Percentiles rank a stretch among this genome's conserved stretches.
phyloP scores from a whole-genome alignment of 2,888 invertebrate genomes.

The Polyommatus iphigenia region DNA sequence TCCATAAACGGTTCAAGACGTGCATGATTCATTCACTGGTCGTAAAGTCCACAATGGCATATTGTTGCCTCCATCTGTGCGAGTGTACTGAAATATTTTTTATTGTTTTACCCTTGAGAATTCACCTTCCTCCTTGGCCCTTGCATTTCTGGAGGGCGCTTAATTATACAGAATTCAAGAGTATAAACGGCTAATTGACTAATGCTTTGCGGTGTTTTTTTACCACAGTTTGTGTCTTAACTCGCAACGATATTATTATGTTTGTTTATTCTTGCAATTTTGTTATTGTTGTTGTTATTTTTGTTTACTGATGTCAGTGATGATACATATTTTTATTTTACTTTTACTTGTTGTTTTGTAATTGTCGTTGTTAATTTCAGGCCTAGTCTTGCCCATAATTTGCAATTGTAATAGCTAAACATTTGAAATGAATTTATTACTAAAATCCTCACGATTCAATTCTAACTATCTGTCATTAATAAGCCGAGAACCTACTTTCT shows the following conservation, averaged over 20 bases:
- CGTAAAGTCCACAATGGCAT: constrained; percentile 23
- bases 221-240: background rate
- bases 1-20: constrained; percentile 22
- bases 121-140: constrained; percentile 10
- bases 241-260: background rate
- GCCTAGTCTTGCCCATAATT: background rate
- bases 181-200: background rate
- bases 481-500: constrained; percentile 14
- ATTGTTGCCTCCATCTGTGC: constrained; percentile 24
- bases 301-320: background rate
- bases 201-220: background rate
- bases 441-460: background rate
- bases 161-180: constrained; percentile 1
- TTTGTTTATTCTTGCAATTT: constrained; percentile 4
- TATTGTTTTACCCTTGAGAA: constrained; percentile 13
- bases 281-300: background rate
- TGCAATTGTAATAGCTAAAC: background rate
- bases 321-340: background rate
- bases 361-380: background rate
- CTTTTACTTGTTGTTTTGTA: background rate
- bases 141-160: constrained; percentile 1
- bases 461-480: background rate
- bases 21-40: constrained; percentile 17
- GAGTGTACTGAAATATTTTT: constrained; percentile 22
- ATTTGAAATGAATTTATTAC: background rate